Base-by-base conservation (phyloP, 2,797 vertebrate genomes). In the Threskiornis aethiopicus region DNA sequence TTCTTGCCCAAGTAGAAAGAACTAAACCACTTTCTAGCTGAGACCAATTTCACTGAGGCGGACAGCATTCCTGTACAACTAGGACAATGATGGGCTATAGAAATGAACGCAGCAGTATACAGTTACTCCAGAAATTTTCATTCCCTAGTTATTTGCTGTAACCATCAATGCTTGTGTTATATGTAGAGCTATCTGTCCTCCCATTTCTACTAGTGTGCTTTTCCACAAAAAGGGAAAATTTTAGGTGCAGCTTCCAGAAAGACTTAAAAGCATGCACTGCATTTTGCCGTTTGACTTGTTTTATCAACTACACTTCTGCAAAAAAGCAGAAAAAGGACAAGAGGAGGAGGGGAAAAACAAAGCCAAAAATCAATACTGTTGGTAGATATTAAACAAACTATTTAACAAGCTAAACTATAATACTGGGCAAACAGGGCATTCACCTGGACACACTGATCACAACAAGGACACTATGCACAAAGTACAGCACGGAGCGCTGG, bases 371-470 rank as follows among this genome's bases (percentile, higher is more conserved):
- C 96, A 94, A 96, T 97, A 90, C 22, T 71, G 71, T 92, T 79
- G 57, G 70, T 58, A 90, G 84, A 97, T 87, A 93, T 95, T 94
- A 94, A 95, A 96, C 92, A 76, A 92, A 93, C 33, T 89, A 91
- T 95, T 95, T 95, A 76, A 95, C 92, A 79, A 97, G 75, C 76
- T 76, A 75, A 97, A 90, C 75, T 82, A n/a, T 51, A 77, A 89
- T 72, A 87, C 66, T 78, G 84, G 77, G 77, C 90, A 91, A 96
- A 96, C n/a, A 95, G 96, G 97, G 54, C 95, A 96, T 95, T 97
- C 92, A 97, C 91, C 92, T 85, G 87, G 91, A 97, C 37, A 92
- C 91, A 79, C 0, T 86, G 87, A 94, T 95, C 91, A 72, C 71
- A 91, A 78, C 89, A 97, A 97, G 96, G 94, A 95, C 96, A 67